A percentile compares a stretch with the other conserved stretches of the same genome.
These are phyloP conservation scores for Ariopsis seemanni DNA, from an alignment of 2,113 vertebrate genomes.

Conservation along the genomic window DNA sequence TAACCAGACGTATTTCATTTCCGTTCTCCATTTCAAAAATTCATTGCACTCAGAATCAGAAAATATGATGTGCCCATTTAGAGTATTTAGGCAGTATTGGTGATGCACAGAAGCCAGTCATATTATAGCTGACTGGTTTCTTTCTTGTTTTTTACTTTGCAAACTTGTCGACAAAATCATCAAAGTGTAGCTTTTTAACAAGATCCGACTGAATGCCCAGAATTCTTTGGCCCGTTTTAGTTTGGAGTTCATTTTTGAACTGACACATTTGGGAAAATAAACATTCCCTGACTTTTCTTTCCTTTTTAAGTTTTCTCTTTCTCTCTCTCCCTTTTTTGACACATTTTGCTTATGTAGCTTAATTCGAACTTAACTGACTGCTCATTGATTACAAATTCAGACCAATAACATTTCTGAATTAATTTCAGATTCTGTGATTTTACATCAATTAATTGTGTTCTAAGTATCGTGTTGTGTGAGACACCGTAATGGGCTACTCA, in stretches of 20 bases:
- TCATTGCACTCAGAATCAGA: not conserved
- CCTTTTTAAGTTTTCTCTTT: not conserved
- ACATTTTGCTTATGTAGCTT: not conserved
- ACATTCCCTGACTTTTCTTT: not conserved
- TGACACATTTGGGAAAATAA: not conserved
- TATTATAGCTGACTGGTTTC: not conserved
- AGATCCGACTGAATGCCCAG: not conserved
- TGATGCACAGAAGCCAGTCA: not conserved
- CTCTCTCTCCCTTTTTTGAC: not conserved
- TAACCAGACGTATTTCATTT: not conserved
- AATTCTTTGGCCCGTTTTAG: not conserved
- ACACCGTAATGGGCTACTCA: not conserved
- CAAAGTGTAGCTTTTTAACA: not conserved
- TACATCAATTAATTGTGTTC: not conserved
- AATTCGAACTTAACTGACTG: not conserved
- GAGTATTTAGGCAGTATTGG: not conserved
- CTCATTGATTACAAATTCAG: not conserved
- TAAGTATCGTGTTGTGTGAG: not conserved
- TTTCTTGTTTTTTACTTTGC: not conserved
- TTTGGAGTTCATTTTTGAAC: not conserved
- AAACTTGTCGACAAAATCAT: not conserved
- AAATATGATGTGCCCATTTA: not conserved
- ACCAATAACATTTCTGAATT: not conserved
- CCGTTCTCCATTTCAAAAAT: not conserved
- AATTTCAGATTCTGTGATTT: not conserved